Base-by-base conservation (phyloP, 1,140 invertebrate species). In the Diuraphis noxia region DNA sequence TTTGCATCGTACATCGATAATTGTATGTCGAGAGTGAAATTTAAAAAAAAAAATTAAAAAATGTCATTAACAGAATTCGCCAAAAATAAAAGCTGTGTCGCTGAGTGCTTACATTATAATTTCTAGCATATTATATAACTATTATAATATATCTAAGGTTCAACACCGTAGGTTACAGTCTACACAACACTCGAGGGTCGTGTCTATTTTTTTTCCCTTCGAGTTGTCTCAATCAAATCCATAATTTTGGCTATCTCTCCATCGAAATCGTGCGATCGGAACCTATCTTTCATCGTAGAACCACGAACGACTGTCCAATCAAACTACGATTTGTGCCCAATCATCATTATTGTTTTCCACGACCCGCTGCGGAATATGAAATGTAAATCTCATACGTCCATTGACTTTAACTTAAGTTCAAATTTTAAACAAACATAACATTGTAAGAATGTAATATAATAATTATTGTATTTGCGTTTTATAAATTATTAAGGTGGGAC, bases 141-240 rank as follows among this genome's bases (percentile, higher is more conserved):
- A 13, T 82, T 81, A 25, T 86, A 86, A 86, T 21, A 49, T 21
- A 46, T 43, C 23, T 49, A 46, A 86, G n/a, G 84, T 34, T 86
- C 82, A 85, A 85, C n/a, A 43, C 19, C 13, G 40, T 41, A 46
- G n/a, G 43, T 34, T 41, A 82, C 36, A n/a, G 25, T 30, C 23
- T 6, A 36, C 79, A 25, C 36, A 41, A 30, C 23, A 82, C 38
- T n/a, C 36, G 79, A 82, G 3, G 36, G 79, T 46, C 84, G 34
- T 49, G 84, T 86, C 34, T 25, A 10, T 86, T 86, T 85, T n/a
- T 86, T 86, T 86, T 72, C 43, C 85, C 8, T 52, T 86, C 85
- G 46, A 86, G 85, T 86, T 36, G 85, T 52, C 85, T 86, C 40
- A 86, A 86, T 86, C 85, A 49, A 52, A 86, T 86, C 46, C 46